Evolutionary conservation across 2,888 invertebrate species (phyloP).

Genomic region (Acleris literana): DNA sequence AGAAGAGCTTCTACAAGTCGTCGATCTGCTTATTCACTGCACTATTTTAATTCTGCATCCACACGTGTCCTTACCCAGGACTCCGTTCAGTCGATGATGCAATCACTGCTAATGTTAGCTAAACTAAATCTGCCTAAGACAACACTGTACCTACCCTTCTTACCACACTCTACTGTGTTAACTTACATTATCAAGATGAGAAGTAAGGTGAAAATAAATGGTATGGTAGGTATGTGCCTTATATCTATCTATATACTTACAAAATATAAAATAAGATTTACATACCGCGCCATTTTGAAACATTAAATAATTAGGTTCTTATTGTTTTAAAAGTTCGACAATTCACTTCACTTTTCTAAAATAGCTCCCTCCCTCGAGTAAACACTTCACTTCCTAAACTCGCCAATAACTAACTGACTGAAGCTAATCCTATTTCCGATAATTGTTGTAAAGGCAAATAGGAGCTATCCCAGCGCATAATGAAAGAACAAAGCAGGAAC

Average conservation of each 20-base stretch:
- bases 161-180: not conserved
- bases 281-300: too few species aligned
- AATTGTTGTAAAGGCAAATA: slow-evolving; percentile 8
- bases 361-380: too few species aligned
- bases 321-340: too few species aligned
- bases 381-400: not conserved
- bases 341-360: too few species aligned
- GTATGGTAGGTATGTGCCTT: too few species aligned
- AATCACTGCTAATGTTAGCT: slow-evolving; percentile 43
- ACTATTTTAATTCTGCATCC: slow-evolving; percentile 72
- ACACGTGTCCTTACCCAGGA: slow-evolving; percentile 57
- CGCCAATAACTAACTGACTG: slow-evolving; percentile 1
- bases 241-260: too few species aligned
- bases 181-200: too few species aligned
- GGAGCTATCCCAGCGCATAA: slow-evolving; percentile 1
- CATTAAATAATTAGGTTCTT: too few species aligned
- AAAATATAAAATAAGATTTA: too few species aligned
- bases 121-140: slow-evolving; percentile 27
- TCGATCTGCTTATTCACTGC: slow-evolving; percentile 65
- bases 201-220: too few species aligned
- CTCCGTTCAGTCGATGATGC: slow-evolving; percentile 52
- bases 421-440: not conserved
- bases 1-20: slow-evolving; percentile 33
- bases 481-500: slow-evolving; percentile 25
- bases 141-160: not conserved